Conservation (phyloP, 1,140 invertebrate species). For the Lucilia cuprina region DNA sequence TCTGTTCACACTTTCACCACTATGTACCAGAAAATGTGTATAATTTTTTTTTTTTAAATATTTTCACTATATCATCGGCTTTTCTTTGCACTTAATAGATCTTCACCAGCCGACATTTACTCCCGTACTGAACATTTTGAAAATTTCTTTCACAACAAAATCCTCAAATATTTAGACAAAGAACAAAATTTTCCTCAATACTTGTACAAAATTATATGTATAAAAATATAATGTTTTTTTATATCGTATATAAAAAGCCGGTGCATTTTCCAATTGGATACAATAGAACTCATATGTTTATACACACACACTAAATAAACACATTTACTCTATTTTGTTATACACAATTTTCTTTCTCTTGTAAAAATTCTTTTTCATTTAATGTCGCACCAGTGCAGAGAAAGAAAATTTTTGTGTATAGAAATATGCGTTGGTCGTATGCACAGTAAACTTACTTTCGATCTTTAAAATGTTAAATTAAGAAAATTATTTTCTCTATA, state of each 20-base stretch:
- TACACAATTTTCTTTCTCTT: neutral
- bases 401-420: neutral
- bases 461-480: neutral
- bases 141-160: slow-evolving; percentile 15
- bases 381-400: neutral
- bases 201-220: neutral
- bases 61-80: neutral
- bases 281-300: neutral
- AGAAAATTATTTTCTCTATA: no score
- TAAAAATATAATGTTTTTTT: neutral
- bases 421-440: neutral
- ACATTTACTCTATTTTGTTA: neutral
- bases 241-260: slow-evolving; percentile 7
- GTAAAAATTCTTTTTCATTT: neutral
- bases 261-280: slow-evolving; percentile 15
- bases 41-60: neutral
- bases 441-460: neutral
- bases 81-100: neutral
- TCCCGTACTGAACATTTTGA: slow-evolving; percentile 22
- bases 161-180: neutral
- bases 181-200: neutral
- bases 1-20: slow-evolving; percentile 9
- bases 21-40: neutral
- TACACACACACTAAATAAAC: neutral
- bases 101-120: slow-evolving; percentile 26